Evolutionary conservation across 1,140 invertebrate genomes (phyloP), one percentile per base, ranked within the genome.

Genomic region (Ceratina australensis): DNA sequence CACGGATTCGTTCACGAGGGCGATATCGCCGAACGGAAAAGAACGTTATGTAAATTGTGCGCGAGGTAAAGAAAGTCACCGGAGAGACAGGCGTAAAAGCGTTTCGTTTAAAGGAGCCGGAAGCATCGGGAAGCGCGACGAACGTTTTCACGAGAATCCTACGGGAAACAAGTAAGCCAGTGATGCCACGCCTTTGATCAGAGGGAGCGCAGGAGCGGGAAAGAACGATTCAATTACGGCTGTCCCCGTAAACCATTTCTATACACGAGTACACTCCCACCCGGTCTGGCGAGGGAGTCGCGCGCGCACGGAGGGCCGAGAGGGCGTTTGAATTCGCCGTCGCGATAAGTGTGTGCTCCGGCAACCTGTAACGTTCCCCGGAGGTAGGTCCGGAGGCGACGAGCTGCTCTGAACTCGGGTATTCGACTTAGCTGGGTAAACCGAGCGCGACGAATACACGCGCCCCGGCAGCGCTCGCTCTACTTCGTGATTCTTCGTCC

Each of bases 401-500:
- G 72, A 83, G 61, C 56, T 73, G 61, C 56, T 73, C 79, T 79
- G 68, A 80, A 76, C 83, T 81, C 75, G 49, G 50, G 75, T 68
- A 74, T 80, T 84, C 75, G 73, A 79, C 78, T 84, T 67, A 59
- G 76, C 72, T 75, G 80, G 69, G 73, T 86, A 86, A 87, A 86
- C 78, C 76, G 83, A 85, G 85, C 81, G 65, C 66, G 79, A 85
- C 66, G 81, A 86, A 74, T 79, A 78, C 79, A 83, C 77, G 83
- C 60, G 59, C 33, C 49, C 59, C 71, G 69, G 26, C 18, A 74
- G 59, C 61, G 15, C 33, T 78, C 71, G 75, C 79, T 87, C 77
- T 69, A 78, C 81, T 87, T 81, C 72, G 80, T 87, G 86, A 87
- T 87, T 87, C 81, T 87, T 87, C 85, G 79, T 76, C 73, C 78